A percentile compares a stretch with the other conserved stretches of the same genome.
Conservation (phyloP, 2,797 vertebrate genomes). For the Acanthurus tractus region DNA sequence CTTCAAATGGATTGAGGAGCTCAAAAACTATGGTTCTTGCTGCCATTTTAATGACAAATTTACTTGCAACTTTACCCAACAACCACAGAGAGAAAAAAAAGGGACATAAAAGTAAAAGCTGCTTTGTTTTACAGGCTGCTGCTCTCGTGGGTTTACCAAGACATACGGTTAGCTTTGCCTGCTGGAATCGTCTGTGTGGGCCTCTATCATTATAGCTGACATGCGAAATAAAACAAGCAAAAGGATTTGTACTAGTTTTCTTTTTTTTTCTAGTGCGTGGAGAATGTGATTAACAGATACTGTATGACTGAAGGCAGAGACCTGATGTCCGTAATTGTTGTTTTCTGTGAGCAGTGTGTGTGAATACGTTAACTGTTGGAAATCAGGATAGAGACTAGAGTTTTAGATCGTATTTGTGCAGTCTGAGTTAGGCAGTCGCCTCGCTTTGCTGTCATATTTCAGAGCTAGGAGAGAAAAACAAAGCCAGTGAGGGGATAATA, state of each 20-base stretch:
- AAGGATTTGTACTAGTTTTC: constrained; percentile 70
- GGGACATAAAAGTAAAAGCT: constrained; percentile 71
- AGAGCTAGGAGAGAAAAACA: background rate
- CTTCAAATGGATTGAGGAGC: constrained; percentile 70
- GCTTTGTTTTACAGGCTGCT: constrained; percentile 80
- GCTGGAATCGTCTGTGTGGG: constrained; percentile 73
- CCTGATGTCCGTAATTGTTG: constrained; percentile 51
- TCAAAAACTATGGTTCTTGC: constrained; percentile 60
- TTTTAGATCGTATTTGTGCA: constrained; percentile 4
- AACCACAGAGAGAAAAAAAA: constrained; percentile 47
- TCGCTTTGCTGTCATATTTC: constrained; percentile 16
- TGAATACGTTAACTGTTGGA: constrained; percentile 14
- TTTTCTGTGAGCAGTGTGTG: constrained; percentile 33
- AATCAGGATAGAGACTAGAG: constrained; percentile 5
- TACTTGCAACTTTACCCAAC: constrained; percentile 73
- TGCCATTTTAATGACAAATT: constrained; percentile 79
- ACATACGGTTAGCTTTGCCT: constrained; percentile 65
- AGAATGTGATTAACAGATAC: constrained; percentile 39
- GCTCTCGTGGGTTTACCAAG: constrained; percentile 78
- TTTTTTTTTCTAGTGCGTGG: constrained; percentile 30
- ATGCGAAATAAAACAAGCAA: constrained; percentile 81
- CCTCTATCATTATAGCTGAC: constrained; percentile 82
- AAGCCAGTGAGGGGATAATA: background rate
- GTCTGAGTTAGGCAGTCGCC: background rate
- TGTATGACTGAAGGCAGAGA: constrained; percentile 50